A percentile compares a stretch with the other conserved stretches of the same genome.
Evolutionary conservation across 2,113 vertebrate species (phyloP).

Genomic region (Natator depressus): DNA sequence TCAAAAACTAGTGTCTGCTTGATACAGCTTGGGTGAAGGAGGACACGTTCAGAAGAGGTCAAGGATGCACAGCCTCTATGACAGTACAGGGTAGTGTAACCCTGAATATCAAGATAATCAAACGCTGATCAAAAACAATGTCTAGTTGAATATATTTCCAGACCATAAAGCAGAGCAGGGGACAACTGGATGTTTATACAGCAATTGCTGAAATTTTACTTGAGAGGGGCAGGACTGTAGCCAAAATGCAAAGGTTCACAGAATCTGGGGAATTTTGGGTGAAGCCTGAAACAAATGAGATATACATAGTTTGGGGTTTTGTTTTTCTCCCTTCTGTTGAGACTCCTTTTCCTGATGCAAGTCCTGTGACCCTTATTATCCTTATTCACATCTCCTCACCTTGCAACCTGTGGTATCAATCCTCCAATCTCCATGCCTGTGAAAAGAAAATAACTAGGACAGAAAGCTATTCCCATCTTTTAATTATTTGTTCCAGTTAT

Average conservation of each 20-base stretch:
- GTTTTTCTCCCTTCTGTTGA: fast-evolving
- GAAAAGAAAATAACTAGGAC: slow-evolving; percentile 20
- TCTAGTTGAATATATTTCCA: not conserved
- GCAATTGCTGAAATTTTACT: not conserved
- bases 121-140: not conserved
- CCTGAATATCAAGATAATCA: not conserved
- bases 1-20: not conserved
- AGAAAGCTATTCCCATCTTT: not conserved
- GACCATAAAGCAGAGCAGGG: not conserved
- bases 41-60: not conserved
- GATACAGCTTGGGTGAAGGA: fast-evolving
- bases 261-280: fast-evolving
- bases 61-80: fast-evolving
- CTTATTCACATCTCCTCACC: not conserved
- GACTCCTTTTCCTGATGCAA: not conserved
- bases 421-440: not conserved
- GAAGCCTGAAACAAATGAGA: not conserved
- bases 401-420: not conserved
- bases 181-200: not conserved
- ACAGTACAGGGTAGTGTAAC: not conserved
- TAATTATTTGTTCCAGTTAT: not conserved
- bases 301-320: not conserved
- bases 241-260: not conserved
- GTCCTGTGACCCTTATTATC: not conserved
- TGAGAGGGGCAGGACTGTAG: not conserved